Evolutionary conservation across 2,888 invertebrate genomes (phyloP).

Genomic region (Andrena praecox): DNA sequence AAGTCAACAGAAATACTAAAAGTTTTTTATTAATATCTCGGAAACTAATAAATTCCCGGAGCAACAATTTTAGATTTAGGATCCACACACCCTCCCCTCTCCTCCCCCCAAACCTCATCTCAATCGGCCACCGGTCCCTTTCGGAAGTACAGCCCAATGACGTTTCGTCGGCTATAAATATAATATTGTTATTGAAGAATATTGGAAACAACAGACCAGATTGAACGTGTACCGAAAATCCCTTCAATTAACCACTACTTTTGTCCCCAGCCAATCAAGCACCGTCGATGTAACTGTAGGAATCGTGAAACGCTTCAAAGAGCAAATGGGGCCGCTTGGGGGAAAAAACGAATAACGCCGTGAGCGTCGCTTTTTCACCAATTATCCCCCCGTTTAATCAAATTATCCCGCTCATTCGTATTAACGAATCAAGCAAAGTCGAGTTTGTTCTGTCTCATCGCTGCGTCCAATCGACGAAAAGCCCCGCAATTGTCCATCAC

Average conservation of each 20-base stretch:
- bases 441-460: neutral
- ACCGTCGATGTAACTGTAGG: neutral
- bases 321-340: neutral
- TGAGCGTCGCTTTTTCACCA: neutral
- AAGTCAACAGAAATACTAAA: too few species aligned
- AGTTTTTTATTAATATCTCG: too few species aligned
- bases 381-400: neutral
- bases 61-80: too few species aligned
- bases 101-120: too few species aligned
- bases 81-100: too few species aligned
- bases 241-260: neutral
- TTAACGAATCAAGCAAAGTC: conserved; percentile 3
- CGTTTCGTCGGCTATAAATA: too few species aligned
- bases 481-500: conserved; percentile 2
- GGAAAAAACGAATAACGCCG: neutral
- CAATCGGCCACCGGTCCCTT: too few species aligned
- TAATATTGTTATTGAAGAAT: neutral
- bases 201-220: neutral
- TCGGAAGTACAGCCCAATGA: too few species aligned
- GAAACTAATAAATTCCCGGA: too few species aligned
- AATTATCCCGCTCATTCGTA: neutral
- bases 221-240: neutral
- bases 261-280: neutral
- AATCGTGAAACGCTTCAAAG: neutral
- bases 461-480: neutral